phyloP scores from a whole-genome alignment of 2,888 invertebrate genomes.

The Rhamphomyia laevipes region DNA sequence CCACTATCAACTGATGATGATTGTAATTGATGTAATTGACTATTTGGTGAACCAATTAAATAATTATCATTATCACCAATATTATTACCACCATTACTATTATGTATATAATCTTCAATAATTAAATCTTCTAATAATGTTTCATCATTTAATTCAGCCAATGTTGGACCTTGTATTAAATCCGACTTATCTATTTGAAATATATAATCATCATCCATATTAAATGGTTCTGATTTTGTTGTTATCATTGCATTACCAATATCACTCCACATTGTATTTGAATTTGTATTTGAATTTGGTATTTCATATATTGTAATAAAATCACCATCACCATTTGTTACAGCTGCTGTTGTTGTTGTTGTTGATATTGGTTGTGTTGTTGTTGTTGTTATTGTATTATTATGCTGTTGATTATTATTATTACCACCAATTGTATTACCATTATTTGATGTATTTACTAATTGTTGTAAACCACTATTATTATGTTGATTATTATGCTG shows the following conservation, averaged over 20 bases:
- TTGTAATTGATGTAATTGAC: slow-evolving; percentile 21
- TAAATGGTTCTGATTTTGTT: slow-evolving; percentile 47
- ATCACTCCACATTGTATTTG: slow-evolving; percentile 38
- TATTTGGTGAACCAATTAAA: slow-evolving; percentile 10
- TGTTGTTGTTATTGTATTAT: not conserved
- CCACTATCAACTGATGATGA: not conserved
- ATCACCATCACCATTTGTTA: slow-evolving; percentile 11
- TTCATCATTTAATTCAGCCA: slow-evolving; percentile 77
- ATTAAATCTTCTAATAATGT: slow-evolving; percentile 68
- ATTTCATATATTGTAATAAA: slow-evolving; percentile 2
- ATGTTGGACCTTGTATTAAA: slow-evolving; percentile 66
- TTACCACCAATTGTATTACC: slow-evolving; percentile 1
- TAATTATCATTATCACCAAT: slow-evolving; percentile 37
- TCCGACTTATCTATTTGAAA: slow-evolving; percentile 82
- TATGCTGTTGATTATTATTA: slow-evolving; percentile 3
- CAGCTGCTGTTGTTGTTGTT: not conserved
- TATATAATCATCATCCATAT: slow-evolving; percentile 81
- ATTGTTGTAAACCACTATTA: too few relatives aligned
- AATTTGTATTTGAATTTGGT: slow-evolving; percentile 19
- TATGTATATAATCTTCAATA: slow-evolving; percentile 60
- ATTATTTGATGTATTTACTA: not conserved
- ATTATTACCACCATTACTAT: not conserved
- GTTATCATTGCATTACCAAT: slow-evolving; percentile 37
- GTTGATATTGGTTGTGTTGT: not conserved
- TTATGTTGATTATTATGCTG: too few relatives aligned